Base-by-base conservation (phyloP, 2,888 invertebrate genomes). In the Cancer borealis region DNA sequence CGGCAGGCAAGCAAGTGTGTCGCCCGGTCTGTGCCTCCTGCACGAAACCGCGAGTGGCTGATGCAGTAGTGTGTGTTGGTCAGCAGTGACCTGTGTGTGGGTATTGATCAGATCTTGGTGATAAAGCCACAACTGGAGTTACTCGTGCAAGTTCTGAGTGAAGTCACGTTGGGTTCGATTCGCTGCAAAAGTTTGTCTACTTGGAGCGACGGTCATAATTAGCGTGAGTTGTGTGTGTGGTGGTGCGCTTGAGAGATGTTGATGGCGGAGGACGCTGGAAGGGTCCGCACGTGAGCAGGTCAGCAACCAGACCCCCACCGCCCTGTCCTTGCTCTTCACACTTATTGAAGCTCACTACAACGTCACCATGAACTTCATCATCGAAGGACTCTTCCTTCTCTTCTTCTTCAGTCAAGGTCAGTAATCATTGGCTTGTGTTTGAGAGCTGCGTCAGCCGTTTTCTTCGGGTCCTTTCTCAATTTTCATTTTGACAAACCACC, bases 351-450 rank as follows among this genome's bases (percentile, higher is more conserved):
- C 26, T 79, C 79, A 79, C 30, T 21, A 79, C 30, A 79, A 79
- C 47, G 90, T 39, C 92, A 60, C n/a, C 88, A 92, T 92, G 92
- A 92, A 60, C 60, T 30, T 84, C 14, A 39, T 60, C 79, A 88
- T 39, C 79, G 92, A 54, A n/a, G 87, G 46, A 39, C 60, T 92
- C 79, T 84, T 88, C 45, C 14, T 73, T 30, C 60, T 88, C 60
- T 30, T 92, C 92, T 47, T 92, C 92, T 92, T 88, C 87, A 92
- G 87, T 54, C 79, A 92, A 92, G 92, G 92, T 92, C 91, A 91
- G 73, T 66, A 46, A 88, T 14, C 6, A n/a, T 21, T 79, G 30
- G 30, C 79, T 79, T n/a, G 26, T 79, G 79, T 26, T 30, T 30
- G 79, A 30, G 79, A 79, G 79, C 79, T 79, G 30, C 6, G 79